Conservation (phyloP, 2,888 invertebrate genomes). For the Ophraella communa region DNA sequence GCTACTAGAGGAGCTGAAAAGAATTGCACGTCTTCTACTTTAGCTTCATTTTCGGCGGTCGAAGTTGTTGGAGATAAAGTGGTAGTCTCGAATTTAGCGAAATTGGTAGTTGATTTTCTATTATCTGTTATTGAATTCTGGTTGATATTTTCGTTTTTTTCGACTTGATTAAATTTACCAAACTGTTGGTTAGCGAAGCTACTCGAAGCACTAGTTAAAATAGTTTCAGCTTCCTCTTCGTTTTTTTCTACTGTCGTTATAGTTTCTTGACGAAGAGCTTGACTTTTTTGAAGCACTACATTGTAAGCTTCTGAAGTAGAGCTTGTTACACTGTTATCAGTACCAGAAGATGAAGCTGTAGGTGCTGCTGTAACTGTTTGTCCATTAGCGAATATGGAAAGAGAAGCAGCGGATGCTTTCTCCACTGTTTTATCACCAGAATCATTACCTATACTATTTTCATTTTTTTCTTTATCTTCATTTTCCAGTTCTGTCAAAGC, state of each 20-base stretch:
- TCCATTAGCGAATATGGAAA: constrained; percentile 61
- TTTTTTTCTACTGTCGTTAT: constrained; percentile 45
- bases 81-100: constrained; percentile 37
- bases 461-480: constrained; percentile 60
- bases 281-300: constrained; percentile 53
- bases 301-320: constrained; percentile 37
- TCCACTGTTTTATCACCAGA: constrained; percentile 57
- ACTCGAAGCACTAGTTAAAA: constrained; percentile 52
- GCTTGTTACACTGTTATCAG: neutral
- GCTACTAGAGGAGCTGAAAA: constrained; percentile 82
- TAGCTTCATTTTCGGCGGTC: constrained; percentile 70
- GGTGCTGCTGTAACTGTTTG: constrained; percentile 53
- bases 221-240: constrained; percentile 47
- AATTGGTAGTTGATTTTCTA: constrained; percentile 22
- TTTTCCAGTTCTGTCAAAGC: constrained; percentile 79
- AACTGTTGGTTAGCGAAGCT: constrained; percentile 40
- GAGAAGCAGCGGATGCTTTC: constrained; percentile 64
- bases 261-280: constrained; percentile 48
- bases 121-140: constrained; percentile 24
- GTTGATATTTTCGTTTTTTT: constrained; percentile 13
- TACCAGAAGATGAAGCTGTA: constrained; percentile 43
- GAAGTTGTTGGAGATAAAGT: constrained; percentile 67
- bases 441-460: constrained; percentile 55
- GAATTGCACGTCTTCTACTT: constrained; percentile 77
- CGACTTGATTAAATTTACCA: constrained; percentile 31